A percentile compares a stretch with the other conserved stretches of the same genome.
Evolutionary conservation across 2,888 invertebrate species (phyloP).

Genomic region (Julus scandinavius): DNA sequence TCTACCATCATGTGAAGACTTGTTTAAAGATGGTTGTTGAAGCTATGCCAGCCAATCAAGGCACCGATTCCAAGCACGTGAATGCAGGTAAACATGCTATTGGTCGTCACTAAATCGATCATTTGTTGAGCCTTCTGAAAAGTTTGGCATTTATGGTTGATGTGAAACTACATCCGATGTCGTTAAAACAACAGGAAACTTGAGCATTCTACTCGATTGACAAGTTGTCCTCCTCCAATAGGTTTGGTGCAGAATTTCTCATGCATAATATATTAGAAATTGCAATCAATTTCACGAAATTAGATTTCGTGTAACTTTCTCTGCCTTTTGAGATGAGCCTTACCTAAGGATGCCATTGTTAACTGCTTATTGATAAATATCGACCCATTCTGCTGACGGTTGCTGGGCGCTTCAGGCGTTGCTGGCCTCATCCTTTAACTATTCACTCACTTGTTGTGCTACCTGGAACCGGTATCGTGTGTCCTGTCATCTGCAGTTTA

Average conservation of each 20-base stretch:
- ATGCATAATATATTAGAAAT: too few relatives aligned
- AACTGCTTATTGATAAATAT: constrained; percentile 4
- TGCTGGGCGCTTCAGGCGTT: neutral
- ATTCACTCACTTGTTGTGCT: neutral
- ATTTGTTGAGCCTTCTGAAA: neutral
- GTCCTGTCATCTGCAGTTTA: neutral
- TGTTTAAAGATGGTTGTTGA: neutral
- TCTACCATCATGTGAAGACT: too few relatives aligned
- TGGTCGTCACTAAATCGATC: neutral
- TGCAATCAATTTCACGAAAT: too few relatives aligned
- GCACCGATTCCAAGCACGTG: neutral
- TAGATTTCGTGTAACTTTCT: neutral
- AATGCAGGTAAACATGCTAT: neutral
- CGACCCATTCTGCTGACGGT: neutral
- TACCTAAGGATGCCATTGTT: constrained; percentile 31
- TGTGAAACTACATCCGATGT: neutral
- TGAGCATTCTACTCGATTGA: neutral
- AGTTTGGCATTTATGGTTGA: neutral
- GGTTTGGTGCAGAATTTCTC: neutral
- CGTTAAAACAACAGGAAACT: neutral
- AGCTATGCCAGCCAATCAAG: neutral
- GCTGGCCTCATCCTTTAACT: neutral
- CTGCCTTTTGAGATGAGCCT: constrained; percentile 12
- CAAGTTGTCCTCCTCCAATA: neutral
- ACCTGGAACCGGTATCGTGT: constrained; percentile 4